Evolutionary conservation across 1,140 invertebrate species (phyloP).

Genomic region (Drosophila pruinosa): DNA sequence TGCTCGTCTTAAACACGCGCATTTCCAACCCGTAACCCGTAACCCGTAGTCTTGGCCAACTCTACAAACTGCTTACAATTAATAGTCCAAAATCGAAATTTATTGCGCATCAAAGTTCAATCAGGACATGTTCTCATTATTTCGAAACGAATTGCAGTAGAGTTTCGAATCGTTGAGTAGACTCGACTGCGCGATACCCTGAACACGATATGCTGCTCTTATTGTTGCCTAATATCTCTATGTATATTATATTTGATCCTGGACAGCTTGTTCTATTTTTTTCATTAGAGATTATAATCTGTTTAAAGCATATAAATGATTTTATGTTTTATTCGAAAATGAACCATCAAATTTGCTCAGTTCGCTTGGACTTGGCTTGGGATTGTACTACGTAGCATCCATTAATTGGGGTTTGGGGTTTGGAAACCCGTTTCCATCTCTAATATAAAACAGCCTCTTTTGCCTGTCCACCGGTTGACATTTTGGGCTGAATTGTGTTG

Average conservation of each 20-base stretch:
- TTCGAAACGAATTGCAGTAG: not conserved
- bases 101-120: not conserved
- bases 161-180: not conserved
- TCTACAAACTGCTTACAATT: constrained; percentile 27
- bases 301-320: too few species aligned
- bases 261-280: too few species aligned
- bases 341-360: not conserved
- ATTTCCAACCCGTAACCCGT: constrained; percentile 40
- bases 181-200: not conserved
- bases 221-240: not conserved
- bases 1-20: constrained; percentile 63
- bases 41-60: constrained; percentile 19
- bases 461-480: constrained; percentile 22
- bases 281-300: too few species aligned
- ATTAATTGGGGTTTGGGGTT: not conserved
- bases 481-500: constrained; percentile 14
- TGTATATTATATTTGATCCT: too few species aligned
- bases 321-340: too few species aligned
- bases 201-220: not conserved
- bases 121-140: not conserved
- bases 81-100: not conserved
- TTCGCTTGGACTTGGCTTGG: not conserved
- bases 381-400: not conserved
- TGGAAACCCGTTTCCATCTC: constrained; percentile 11
- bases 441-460: constrained; percentile 26